These are phyloP conservation scores for Megamerina dolium DNA, from an alignment of 2,888 invertebrate species.

Conservation along the genomic window DNA sequence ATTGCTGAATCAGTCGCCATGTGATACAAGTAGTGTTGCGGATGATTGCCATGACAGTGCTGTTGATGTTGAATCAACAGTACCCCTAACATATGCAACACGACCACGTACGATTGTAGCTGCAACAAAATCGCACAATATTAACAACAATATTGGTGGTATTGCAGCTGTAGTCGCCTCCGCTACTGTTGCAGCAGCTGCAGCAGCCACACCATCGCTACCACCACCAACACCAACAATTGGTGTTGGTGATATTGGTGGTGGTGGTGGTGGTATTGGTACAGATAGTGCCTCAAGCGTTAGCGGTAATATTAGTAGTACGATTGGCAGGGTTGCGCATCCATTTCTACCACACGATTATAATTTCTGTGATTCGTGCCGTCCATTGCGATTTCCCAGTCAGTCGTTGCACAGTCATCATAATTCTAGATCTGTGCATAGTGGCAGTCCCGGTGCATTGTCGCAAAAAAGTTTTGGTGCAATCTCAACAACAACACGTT, in stretches of 20 bases:
- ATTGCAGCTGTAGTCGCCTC: slow-evolving; percentile 1
- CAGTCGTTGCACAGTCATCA: slow-evolving; percentile 4
- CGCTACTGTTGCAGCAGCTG: not conserved
- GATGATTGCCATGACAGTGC: slow-evolving; percentile 7
- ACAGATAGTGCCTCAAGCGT: not conserved
- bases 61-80: slow-evolving; percentile 19
- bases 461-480: slow-evolving; percentile 20
- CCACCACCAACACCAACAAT: slow-evolving; percentile 19
- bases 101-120: slow-evolving; percentile 16
- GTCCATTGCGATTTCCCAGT: slow-evolving; percentile 35
- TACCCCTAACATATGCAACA: slow-evolving; percentile 20
- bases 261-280: slow-evolving; percentile 4
- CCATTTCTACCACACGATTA: slow-evolving; percentile 36
- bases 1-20: slow-evolving; percentile 36
- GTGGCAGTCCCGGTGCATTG: slow-evolving; percentile 25
- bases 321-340: slow-evolving; percentile 4
- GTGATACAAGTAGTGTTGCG: slow-evolving; percentile 21
- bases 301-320: not conserved
- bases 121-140: slow-evolving; percentile 15
- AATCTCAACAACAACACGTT: slow-evolving; percentile 25
- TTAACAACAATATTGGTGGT: slow-evolving; percentile 1
- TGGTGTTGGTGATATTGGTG: slow-evolving; percentile 14
- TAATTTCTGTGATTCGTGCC: slow-evolving; percentile 46
- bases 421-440: slow-evolving; percentile 5
- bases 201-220: slow-evolving; percentile 8